Conservation (phyloP, 1,140 invertebrate species). For the Calycopis cecrops region DNA sequence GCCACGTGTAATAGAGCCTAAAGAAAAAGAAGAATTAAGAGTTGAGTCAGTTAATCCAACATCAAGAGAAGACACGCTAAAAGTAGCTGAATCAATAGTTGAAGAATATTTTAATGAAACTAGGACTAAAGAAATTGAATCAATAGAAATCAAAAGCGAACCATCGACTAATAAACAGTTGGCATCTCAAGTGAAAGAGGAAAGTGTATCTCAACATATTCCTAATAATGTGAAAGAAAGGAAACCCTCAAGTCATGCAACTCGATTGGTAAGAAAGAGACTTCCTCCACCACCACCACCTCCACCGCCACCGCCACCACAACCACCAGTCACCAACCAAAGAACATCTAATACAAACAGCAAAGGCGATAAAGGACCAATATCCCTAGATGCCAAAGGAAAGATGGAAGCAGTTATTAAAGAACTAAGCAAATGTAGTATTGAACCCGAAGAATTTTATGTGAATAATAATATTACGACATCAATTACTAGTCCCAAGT, state of each 20-base stretch:
- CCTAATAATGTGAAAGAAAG: conserved; percentile 34
- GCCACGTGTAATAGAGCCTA: conserved; percentile 55
- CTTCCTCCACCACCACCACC: conserved; percentile 68
- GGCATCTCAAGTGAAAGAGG: not conserved
- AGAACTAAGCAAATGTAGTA: conserved; percentile 68
- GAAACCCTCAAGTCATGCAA: conserved; percentile 45
- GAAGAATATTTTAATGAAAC: conserved; percentile 30
- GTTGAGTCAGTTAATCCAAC: conserved; percentile 33
- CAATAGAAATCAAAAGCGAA: too few relatives aligned
- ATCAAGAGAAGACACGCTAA: conserved; percentile 29
- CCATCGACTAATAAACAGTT: too few relatives aligned
- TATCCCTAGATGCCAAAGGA: conserved; percentile 72
- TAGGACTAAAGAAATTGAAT: conserved; percentile 19
- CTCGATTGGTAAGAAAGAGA: conserved; percentile 54
- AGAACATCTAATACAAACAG: conserved; percentile 27
- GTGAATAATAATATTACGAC: conserved; percentile 27
- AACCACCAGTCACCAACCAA: conserved; percentile 46
- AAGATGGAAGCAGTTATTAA: conserved; percentile 77
- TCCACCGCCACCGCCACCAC: conserved; percentile 68
- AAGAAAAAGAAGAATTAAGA: conserved; percentile 36
- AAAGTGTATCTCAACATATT: not conserved
- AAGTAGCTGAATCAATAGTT: conserved; percentile 28
- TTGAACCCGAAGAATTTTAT: conserved; percentile 50
- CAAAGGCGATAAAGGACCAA: conserved; percentile 39
- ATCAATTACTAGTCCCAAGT: conserved; percentile 48